Evolutionary conservation across 35 echinoderm and acorn worm species (phyloP).

Genomic region (Stichopus chloronotus): DNA sequence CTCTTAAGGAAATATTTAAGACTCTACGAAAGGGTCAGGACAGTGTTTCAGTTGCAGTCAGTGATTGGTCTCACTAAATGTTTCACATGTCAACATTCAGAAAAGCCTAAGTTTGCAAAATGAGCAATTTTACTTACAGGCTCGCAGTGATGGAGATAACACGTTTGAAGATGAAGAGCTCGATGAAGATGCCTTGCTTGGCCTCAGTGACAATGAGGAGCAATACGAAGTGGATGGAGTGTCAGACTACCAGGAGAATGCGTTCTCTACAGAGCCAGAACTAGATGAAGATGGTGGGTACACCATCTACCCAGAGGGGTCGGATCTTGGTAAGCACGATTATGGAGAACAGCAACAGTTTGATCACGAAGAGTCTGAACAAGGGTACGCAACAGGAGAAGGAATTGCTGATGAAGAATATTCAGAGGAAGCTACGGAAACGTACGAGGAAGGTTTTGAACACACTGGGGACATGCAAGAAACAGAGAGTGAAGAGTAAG

Average conservation of each 20-base stretch:
- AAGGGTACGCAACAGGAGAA: neutral
- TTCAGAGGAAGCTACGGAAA: neutral
- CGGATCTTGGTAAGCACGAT: neutral
- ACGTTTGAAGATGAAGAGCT: conserved; percentile 44
- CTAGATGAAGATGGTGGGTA: conserved; percentile 24
- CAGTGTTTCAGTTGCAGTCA: too few species aligned
- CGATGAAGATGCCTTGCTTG: conserved; percentile 40
- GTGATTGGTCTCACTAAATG: too few species aligned
- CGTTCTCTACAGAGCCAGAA: neutral
- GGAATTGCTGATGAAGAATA: neutral
- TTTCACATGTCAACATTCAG: too few species aligned
- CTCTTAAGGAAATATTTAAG: too few species aligned
- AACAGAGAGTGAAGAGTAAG: conserved; percentile 34
- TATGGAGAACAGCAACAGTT: neutral
- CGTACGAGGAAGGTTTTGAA: neutral
- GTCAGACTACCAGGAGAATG: neutral
- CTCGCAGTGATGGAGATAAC: conserved; percentile 41
- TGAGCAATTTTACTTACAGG: neutral
- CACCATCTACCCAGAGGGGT: neutral
- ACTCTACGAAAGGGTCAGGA: too few species aligned
- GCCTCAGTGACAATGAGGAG: conserved; percentile 41
- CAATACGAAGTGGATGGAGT: neutral
- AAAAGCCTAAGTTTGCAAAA: too few species aligned
- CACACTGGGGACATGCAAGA: neutral
- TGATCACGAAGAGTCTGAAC: neutral